Base-by-base conservation (phyloP, 2,888 invertebrate species). In the Drosophila mimetica region DNA sequence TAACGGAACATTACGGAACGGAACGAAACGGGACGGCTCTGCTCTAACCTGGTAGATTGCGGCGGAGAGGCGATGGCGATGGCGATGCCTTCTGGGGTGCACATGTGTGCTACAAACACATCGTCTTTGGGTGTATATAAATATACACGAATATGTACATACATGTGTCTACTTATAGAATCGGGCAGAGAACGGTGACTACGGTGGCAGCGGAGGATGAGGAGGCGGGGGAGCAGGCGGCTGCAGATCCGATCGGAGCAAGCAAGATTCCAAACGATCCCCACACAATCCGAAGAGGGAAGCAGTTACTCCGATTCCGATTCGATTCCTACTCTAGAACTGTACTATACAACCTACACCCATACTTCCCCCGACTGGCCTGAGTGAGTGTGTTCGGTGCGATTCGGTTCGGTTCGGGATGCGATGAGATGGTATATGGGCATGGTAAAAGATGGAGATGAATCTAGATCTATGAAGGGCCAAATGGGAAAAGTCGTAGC, bases 11-110 rank as follows among this genome's bases (percentile, higher is more conserved):
- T 22, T 20, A 59, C 50, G 57, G 48, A 34, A 48, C 32, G 32
- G 53, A 47, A 46, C 42, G 57, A 18, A 39, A 41, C 32, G 55
- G 58, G 28, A 55, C 52, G 36, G 53, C 65, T 50, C 55, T 77
- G 87, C 87, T 85, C 85, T 82, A 82, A 82, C 82, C 87, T 82
- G 87, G 82, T 82, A 82, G 87, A 85, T 87, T 87, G 86, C 52
- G 77, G 57, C 61, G 76, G 67, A 58, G 41, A 50, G 65, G 16
- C 47, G 25, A 48, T 39, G 63, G 65, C 25, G 34, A 25, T 37
- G 30, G 30, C 30, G 57, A 13, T 48, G 54, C 36, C 54, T 57
- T 57, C 55, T 57, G 54, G 25, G 36, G 74, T 76, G 59, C 77
- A 85, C 83, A 87, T 87, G 83, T 82, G 82, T 87, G 78, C n/a